Percentiles rank a stretch among this genome's conserved stretches.
These are phyloP conservation scores for Umimayanthus chanpuru DNA, from an alignment of 92 coral and sea anemone genomes.

Conservation along the genomic window DNA sequence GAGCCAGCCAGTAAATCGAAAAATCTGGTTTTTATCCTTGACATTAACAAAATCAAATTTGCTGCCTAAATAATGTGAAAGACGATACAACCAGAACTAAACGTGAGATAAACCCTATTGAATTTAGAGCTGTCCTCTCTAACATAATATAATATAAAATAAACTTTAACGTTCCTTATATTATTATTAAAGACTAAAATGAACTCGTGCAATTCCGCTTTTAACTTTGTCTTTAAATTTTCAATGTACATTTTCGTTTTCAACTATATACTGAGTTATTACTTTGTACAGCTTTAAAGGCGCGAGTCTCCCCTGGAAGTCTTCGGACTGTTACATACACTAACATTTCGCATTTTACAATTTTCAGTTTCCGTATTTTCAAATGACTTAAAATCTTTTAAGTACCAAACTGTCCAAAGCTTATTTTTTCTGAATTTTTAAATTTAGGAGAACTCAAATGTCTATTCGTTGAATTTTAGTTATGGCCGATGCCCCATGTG, in stretches of 20 bases:
- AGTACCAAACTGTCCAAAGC: neutral
- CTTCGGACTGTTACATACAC: no score
- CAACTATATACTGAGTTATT: neutral
- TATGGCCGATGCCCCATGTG: constrained; percentile 32
- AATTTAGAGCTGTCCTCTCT: neutral
- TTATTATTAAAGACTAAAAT: no score
- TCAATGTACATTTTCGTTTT: neutral
- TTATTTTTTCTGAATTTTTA: neutral
- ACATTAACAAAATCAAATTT: neutral
- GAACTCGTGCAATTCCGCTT: neutral
- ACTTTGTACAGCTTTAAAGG: neutral
- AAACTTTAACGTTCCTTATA: no score
- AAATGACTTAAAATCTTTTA: no score
- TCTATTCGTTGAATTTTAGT: constrained; percentile 40
- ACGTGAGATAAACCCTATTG: neutral
- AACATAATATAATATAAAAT: no score
- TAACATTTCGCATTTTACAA: no score
- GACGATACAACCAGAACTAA: neutral
- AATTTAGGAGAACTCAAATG: neutral
- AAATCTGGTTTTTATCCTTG: no score
- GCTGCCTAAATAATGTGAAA: neutral
- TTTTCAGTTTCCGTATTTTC: no score
- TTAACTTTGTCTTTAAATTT: no score
- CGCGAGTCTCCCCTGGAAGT: neutral
- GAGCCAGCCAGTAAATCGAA: no score